Evolutionary conservation across 2,888 invertebrate species (phyloP), one percentile per base, ranked within the genome.

Genomic region (Drosophila paucipuncta): DNA sequence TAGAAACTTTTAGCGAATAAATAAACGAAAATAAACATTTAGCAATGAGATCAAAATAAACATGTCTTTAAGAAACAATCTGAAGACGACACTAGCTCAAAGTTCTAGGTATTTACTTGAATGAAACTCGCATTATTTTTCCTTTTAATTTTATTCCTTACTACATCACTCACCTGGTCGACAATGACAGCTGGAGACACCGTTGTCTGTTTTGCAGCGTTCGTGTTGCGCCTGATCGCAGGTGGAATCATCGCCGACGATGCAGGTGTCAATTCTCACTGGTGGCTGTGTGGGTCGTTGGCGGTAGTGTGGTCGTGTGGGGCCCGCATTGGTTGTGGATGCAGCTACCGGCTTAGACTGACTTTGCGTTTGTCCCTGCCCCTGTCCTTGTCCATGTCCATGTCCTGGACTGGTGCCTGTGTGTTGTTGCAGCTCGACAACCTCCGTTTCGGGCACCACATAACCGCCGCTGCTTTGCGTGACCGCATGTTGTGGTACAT

Each of bases 201-300:
- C 96, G 72, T 94, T 95, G 93, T 97, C 97, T 0, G 98, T 98
- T 73, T 96, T 95, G 91, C 98, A 98, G 61, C 96, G 96, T 92
- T 98, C 98, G 89, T 97, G 97, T 91, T 98, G 97, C 0, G 97
- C 96, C 65, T 96, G 95, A 90, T 98, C 98, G 83, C 98, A 98
- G 0, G 98, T 98, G 1, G 97, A 96, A 84, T 97, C 97, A 84
- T 98, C 98, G 0, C 98, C 98, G 0, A 98, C 98, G 28, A 98
- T 98, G 88, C 98, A 98, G 0, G 98, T 98, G 92, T 98, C 98
- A 73, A 98, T 98, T 82, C 98, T 82, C 91, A 94, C 93, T 0
- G 93, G 93, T 13, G 93, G 93, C 61, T 92, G 93, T 6, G 93
- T 93, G 4, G 92, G 91, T 54, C 92, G 86, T 31, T 92, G 92